Evolutionary conservation across 2,888 invertebrate genomes (phyloP), one percentile per base, ranked within the genome.

Genomic region (Acanthosepion esculentum): DNA sequence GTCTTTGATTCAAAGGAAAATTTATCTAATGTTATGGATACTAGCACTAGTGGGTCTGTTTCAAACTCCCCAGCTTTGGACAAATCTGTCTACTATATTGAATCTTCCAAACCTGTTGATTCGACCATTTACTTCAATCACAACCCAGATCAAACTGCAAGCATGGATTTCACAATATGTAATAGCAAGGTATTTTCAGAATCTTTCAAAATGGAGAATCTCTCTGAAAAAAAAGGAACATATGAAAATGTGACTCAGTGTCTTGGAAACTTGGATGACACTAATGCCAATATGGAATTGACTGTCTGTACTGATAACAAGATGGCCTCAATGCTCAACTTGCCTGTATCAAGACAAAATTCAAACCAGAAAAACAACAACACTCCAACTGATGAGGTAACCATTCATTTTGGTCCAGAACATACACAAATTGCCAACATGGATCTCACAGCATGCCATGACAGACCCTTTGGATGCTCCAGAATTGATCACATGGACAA

Each of bases 121-220:
- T 18, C 48, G 3, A 93, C 93, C 20, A 93, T 93, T 93, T 26
- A 93, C 26, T 93, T 93, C 29, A 93, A 93, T 93, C 23, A 8
- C 48, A 29, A 48, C 53, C 50, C 29, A 20, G 18, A 48, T 93
- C 50, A 48, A 93, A n/a, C 26, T 0, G 23, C 50, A 29, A 50
- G 53, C 20, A 93, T 93, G 93, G 93, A 93, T 48, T 48, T 93
- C 50, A 93, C 93, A 8, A 53, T 48, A 1, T 93, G 93, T 93
- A 93, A 93, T 33, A 50, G 50, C 48, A 93, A 48, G 48, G 29
- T 53, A 29, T 48, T 93, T 93, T 48, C 93, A 18, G 48, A 93
- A 29, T 48, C 53, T 93, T 53, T 48, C 53, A 53, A 93, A 48
- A 50, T 48, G n/a, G 93, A 93, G 33, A 93, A 18, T 53, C 50